Percentiles rank a stretch among this genome's conserved stretches.
Conservation (phyloP, 2,113 vertebrate species). For the Theristicus caerulescens region DNA sequence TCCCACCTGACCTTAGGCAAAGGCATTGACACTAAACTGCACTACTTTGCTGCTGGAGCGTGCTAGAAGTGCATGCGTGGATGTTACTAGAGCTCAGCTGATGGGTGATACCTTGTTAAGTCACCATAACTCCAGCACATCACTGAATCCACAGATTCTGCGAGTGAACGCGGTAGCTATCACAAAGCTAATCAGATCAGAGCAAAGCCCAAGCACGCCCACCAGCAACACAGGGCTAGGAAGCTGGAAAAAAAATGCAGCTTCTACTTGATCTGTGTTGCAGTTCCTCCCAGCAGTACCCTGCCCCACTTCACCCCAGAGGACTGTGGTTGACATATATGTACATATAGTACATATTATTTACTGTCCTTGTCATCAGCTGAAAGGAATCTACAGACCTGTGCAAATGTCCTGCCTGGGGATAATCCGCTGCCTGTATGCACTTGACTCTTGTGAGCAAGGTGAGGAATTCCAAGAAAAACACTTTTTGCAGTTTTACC, state of each 20-base stretch:
- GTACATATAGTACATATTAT: background rate
- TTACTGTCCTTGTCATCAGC: background rate
- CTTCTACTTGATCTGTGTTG: background rate
- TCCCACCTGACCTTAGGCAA: background rate
- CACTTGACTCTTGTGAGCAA: background rate
- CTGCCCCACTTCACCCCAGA: background rate
- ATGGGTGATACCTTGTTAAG: background rate
- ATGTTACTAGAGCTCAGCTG: background rate
- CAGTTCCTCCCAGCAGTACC: background rate
- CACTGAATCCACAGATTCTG: background rate
- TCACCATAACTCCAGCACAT: background rate
- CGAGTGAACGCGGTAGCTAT: background rate
- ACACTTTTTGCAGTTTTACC: background rate
- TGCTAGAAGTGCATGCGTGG: background rate
- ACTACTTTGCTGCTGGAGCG: background rate
- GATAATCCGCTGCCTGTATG: background rate
- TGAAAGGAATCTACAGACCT: background rate
- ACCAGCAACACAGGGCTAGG: background rate
- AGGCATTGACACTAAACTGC: background rate
- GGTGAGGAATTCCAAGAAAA: slow-evolving; percentile 16
- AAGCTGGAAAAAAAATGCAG: background rate
- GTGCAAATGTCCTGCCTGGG: background rate
- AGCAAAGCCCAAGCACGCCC: background rate
- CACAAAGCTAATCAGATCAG: background rate
- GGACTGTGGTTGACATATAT: background rate